Base-by-base conservation (phyloP, 2,888 invertebrate species). In the Megamerina dolium region DNA sequence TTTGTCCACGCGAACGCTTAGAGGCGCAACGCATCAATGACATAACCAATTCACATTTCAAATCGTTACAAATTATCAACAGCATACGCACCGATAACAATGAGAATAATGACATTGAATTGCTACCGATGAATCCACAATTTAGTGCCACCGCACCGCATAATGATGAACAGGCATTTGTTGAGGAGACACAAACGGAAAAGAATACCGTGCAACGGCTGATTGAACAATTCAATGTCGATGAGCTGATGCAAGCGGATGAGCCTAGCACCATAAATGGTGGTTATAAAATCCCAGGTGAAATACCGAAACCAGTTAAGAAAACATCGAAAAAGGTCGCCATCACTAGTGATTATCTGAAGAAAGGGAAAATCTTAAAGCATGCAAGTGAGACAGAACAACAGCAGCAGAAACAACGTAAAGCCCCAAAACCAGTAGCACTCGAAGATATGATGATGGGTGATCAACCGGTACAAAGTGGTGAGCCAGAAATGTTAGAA, bases 221-320 rank as follows among this genome's bases (percentile, higher is more conserved):
- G 2, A 65, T 63, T 35, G 63, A 64, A 45, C 63, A 64, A 41
- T 67, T 66, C 41, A 62, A 62, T 36, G 58, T 69, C 2, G 70
- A 69, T 32, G 68, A 66, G n/a, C 43, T 68, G 1, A 70, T 70
- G 69, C 65, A 69, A 45, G 66, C 64, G 1, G 69, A 70, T 51
- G 64, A 64, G 16, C 58, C 64, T 14, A 56, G 37, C 43, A 45
- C 45, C 29, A 47, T 43, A 8, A 31, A 45, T 9, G 43, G 44
- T 8, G 33, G 41, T 2, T 48, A 45, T 31, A 53, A 54, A n/a
- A 60, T 68, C 19, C 63, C 64, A 1, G 66, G 58, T 3, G 56
- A 63, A 30, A 61, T 66, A 40, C 68, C 68, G 3, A 66, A 60
- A 46, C 68, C 67, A 0, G 63, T 62, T 4, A 70, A 66, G 56